A percentile compares a stretch with the other conserved stretches of the same genome.
phyloP scores from a whole-genome alignment of 2,113 vertebrate species.

The Pionites leucogaster region DNA sequence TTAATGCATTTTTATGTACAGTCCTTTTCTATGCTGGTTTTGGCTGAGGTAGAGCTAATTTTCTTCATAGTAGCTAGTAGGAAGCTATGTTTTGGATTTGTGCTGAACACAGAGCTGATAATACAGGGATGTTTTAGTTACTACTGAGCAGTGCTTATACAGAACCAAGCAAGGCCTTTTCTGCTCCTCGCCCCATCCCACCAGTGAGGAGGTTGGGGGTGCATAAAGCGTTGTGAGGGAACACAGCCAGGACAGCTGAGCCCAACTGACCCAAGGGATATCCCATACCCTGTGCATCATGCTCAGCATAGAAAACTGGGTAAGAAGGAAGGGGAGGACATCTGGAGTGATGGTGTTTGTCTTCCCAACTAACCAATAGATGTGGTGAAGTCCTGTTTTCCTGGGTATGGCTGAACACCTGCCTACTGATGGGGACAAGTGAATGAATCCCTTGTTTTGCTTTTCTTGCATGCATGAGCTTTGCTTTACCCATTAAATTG shows the following conservation, averaged over 20 bases:
- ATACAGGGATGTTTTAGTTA: neutral
- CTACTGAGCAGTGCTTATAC: neutral
- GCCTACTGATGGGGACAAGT: neutral
- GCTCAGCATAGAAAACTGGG: neutral
- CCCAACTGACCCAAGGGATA: neutral
- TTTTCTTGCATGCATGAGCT: neutral
- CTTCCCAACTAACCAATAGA: neutral
- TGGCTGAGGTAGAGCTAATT: neutral
- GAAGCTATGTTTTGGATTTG: neutral
- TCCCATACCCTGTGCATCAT: neutral
- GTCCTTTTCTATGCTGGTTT: neutral
- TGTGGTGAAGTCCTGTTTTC: neutral
- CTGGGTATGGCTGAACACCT: neutral
- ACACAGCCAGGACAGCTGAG: neutral
- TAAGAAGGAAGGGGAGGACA: neutral
- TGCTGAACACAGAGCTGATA: neutral
- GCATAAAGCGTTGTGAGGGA: neutral
- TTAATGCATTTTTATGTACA: constrained; percentile 59
- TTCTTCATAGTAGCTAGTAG: neutral
- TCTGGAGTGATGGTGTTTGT: neutral
- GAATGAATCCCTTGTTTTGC: neutral
- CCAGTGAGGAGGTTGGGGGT: neutral
- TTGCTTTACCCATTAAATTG: neutral
- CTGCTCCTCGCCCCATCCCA: neutral
- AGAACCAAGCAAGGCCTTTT: neutral